These are phyloP conservation scores for Pteruthius melanotis DNA, from an alignment of 2,113 vertebrate species.

Conservation along the genomic window DNA sequence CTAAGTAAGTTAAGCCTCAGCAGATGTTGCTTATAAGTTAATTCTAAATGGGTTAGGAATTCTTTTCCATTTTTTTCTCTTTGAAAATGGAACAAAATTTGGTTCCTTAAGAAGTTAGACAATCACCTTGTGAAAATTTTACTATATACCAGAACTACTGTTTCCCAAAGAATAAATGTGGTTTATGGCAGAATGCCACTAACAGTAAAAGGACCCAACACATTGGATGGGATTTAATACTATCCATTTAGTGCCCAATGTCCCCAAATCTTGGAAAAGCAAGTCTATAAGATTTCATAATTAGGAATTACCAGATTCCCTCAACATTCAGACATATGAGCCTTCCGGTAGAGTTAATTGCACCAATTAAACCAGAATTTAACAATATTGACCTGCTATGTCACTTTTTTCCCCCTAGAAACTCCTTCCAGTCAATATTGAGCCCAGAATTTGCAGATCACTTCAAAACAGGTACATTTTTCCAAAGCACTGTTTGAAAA, in stretches of 20 bases:
- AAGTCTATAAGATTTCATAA: not conserved
- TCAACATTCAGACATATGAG: not conserved
- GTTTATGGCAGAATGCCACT: not conserved
- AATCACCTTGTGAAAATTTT: not conserved
- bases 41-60: not conserved
- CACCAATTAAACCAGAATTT: not conserved
- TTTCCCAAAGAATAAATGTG: not conserved
- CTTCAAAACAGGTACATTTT: not conserved
- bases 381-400: not conserved
- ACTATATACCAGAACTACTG: not conserved
- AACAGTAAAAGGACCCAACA: not conserved
- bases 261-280: not conserved
- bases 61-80: not conserved
- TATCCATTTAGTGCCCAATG: not conserved
- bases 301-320: not conserved
- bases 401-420: not conserved
- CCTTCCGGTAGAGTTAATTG: not conserved
- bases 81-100: not conserved
- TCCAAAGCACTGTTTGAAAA: not conserved
- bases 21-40: not conserved
- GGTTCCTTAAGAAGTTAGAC: not conserved
- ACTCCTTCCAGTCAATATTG: not conserved
- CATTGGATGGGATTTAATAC: not conserved
- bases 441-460: not conserved
- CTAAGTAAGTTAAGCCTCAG: not conserved